Evolutionary conservation across 1,140 invertebrate genomes (phyloP), one percentile per base, ranked within the genome.

Genomic region (Pygmarrhopalites habei): DNA sequence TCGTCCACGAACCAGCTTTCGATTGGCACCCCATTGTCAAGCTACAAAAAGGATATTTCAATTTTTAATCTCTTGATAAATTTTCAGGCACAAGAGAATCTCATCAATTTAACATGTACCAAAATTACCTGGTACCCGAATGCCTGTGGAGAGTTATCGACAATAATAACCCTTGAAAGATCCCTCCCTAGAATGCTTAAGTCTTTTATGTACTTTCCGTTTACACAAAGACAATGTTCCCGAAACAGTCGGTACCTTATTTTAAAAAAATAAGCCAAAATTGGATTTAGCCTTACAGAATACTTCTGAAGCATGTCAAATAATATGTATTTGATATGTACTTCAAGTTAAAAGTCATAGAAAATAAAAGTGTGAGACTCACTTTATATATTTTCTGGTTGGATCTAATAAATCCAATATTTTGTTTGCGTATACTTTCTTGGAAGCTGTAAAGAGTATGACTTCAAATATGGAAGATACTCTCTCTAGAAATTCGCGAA

Each of bases 131-230:
- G 90, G 78, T 92, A 92, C 65, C 88, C 89, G 81, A 93, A 93
- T 52, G 89, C 89, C 78, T 93, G 90, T 19, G 89, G 90, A 65
- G 90, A 93, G 78, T 95, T 95, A 78, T 95, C 92, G 67, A 95
- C 85, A 68, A 95, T 95, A 65, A 95, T 85, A 55, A 90, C 93
- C 76, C 90, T 91, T 1, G 90, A 85, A 41, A 97, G 79, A 79
- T 98, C 94, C 66, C 95, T 80, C 26, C 93, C 92, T 17, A 97
- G 80, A 70, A 97, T 95, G 1, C 87, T 88, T 28, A 97, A 79
- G 79, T 98, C 95, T 75, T 98, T 97, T 57, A 98, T 93, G 74
- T 97, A 97, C 79, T 96, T 96, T 1, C 93, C 93, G 78, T 93
- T 91, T 12, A 96, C 88, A 73, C 90, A 91, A 0, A 96, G 86